Evolutionary conservation across 2,113 vertebrate genomes (phyloP), one percentile per base, ranked within the genome.

Genomic region (Bagarius yarrelli): DNA sequence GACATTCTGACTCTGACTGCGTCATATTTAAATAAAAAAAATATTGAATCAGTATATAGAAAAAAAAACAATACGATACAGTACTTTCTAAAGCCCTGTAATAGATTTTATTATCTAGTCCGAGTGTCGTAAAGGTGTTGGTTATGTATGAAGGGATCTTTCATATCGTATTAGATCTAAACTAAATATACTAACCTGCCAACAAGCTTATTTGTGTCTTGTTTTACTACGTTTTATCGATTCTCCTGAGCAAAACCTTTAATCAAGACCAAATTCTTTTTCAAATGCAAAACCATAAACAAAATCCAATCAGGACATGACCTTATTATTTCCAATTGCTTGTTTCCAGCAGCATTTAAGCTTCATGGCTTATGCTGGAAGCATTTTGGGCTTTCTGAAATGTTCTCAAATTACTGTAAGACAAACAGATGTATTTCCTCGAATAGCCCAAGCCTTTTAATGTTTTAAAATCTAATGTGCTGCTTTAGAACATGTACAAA

Each of bases 221-320:
- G n/a, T 25, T 73, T 73, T 73, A 55, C 12, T 32, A 73, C 27
- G 55, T 73, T 73, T 76, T 59, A 76, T 76, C 4, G 8, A 61
- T 76, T 60, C 34, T 76, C 16, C 23, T 60, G 8, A 59, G 36
- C 60, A 61, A 27, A 76, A 44, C 56, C n/a, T 60, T 61, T 76
- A 44, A 76, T 76, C 57, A 76, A 77, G 44, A 73, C 50, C 50
- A 32, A 61, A 47, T 30, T 59, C 86, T 89, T 88, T 83, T 83
- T 56, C 79, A 79, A 85, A 78, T 73, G 76, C 55, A 14, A 32
- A 60, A 34, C 56, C 27, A 71, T 40, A 30, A 87, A 78, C 30
- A 70, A 52, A 80, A 44, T 34, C 19, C 74, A 76, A 32, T 55
- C 81, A 83, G 82, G 47, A 76, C 21, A 63, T 36, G 23, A 76